A percentile compares a stretch with the other conserved stretches of the same genome.
phyloP scores from a whole-genome alignment of 2,888 invertebrate species.

The Galerucella nymphaeae region DNA sequence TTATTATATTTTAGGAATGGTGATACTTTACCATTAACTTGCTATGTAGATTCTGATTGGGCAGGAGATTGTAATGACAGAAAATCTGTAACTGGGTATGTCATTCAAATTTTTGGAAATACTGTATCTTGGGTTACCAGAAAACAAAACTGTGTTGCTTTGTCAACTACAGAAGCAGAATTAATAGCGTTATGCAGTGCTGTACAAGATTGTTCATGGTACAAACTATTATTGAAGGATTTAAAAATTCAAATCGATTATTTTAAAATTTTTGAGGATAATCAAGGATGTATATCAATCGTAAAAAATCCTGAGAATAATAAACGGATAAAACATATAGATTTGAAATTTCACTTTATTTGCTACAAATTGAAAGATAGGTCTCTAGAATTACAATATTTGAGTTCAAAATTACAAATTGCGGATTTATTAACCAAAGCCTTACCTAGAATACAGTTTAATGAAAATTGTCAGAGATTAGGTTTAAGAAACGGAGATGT shows the following conservation, averaged over 20 bases:
- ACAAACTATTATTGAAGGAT: slow-evolving; percentile 38
- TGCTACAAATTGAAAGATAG: no score
- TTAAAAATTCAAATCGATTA: slow-evolving; percentile 32
- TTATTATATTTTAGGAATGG: neutral
- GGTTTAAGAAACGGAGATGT: no score
- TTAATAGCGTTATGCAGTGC: slow-evolving; percentile 36
- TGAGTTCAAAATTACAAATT: no score
- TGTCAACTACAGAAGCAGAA: slow-evolving; percentile 43
- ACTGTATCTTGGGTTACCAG: slow-evolving; percentile 53
- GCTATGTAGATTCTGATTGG: slow-evolving; percentile 39
- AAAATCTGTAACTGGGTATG: slow-evolving; percentile 66
- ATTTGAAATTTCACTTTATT: no score
- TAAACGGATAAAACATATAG: no score
- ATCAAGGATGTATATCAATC: slow-evolving; percentile 23
- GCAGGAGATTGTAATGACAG: slow-evolving; percentile 27
- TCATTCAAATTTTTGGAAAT: slow-evolving; percentile 45
- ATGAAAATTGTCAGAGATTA: no score
- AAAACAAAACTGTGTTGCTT: slow-evolving; percentile 39
- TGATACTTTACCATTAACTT: slow-evolving; percentile 10
- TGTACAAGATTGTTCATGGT: slow-evolving; percentile 39
- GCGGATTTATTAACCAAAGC: no score
- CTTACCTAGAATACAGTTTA: no score
- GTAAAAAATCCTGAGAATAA: no score
- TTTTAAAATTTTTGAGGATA: slow-evolving; percentile 30
- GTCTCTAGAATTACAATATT: no score